Evolutionary conservation across 2,113 vertebrate species (phyloP).

Genomic region (Glaucidium brasilianum): DNA sequence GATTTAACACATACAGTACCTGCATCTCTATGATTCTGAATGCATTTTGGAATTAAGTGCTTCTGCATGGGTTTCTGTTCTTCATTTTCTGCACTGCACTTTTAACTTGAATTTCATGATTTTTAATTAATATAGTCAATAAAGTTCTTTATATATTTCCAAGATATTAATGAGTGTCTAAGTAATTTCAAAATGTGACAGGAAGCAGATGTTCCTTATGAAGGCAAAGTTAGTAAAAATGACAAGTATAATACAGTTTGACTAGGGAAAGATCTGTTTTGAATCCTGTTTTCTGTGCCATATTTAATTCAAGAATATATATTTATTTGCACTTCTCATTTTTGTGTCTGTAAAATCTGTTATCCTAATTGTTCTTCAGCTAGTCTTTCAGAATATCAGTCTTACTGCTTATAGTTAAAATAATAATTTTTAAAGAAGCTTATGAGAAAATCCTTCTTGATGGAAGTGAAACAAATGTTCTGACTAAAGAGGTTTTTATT

Average conservation of each 20-base stretch:
- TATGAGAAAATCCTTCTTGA: neutral
- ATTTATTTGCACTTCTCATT: neutral
- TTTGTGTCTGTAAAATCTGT: neutral
- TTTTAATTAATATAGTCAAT: neutral
- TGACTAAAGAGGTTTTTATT: neutral
- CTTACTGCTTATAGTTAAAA: neutral
- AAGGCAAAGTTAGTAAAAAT: neutral
- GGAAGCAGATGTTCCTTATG: neutral
- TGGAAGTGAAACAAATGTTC: neutral
- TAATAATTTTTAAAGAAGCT: neutral
- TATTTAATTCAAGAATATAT: neutral
- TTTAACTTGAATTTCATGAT: neutral
- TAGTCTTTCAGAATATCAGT: neutral
- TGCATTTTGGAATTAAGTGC: conserved; percentile 34
- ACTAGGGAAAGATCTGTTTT: neutral
- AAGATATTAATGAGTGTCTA: neutral
- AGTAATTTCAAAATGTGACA: neutral
- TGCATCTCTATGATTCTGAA: conserved; percentile 28
- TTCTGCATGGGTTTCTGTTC: neutral
- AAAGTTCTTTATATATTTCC: neutral
- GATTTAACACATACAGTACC: conserved; percentile 69
- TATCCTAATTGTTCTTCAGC: neutral
- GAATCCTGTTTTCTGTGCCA: neutral
- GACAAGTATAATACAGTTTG: neutral
- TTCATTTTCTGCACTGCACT: neutral